A percentile compares a stretch with the other conserved stretches of the same genome.
Evolutionary conservation across 1,140 invertebrate species (phyloP).

Genomic region (Drosophila tristis): DNA sequence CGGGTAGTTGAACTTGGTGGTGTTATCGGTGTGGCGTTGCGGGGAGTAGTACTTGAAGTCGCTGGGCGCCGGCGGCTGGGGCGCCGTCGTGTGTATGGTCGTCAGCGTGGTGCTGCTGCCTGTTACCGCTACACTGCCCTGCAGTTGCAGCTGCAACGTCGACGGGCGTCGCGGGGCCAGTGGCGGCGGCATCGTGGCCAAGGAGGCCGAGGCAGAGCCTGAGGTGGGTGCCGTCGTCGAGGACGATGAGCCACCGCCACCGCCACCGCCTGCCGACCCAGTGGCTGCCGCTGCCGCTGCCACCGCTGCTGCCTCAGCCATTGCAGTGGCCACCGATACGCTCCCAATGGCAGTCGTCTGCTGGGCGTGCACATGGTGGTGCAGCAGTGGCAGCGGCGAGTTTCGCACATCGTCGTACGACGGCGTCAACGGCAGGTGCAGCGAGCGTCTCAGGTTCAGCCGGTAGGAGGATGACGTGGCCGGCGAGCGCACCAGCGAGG

Average conservation of each 20-base stretch:
- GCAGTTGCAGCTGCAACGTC: conserved; percentile 70
- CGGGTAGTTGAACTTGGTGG: conserved; percentile 71
- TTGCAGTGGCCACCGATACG: conserved; percentile 53
- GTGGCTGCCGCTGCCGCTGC: conserved; percentile 26
- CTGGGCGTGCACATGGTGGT: conserved; percentile 71
- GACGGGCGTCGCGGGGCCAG: conserved; percentile 73
- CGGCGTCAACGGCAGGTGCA: conserved; percentile 79
- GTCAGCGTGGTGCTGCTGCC: conserved; percentile 69
- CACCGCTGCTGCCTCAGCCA: conserved; percentile 28
- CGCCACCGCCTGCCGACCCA: conserved; percentile 8
- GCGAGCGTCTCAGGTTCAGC: conserved; percentile 74
- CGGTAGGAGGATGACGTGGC: conserved; percentile 77
- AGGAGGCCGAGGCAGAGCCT: conserved; percentile 54
- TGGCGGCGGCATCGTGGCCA: conserved; percentile 60
- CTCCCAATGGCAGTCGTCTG: conserved; percentile 70
- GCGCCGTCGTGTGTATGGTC: conserved; percentile 71
- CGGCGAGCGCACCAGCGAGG: conserved; percentile 70
- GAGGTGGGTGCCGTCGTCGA: conserved; percentile 68
- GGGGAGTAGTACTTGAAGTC: conserved; percentile 83
- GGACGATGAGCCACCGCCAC: conserved; percentile 52
- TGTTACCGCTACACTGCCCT: conserved; percentile 64
- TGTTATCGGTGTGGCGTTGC: conserved; percentile 72
- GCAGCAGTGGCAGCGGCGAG: conserved; percentile 79
- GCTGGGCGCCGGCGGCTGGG: conserved; percentile 71
- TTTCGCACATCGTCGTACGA: conserved; percentile 77